Evolutionary conservation across 1,140 invertebrate species (phyloP), one percentile per base, ranked within the genome.

Genomic region (Lordiphosa stackelbergi): DNA sequence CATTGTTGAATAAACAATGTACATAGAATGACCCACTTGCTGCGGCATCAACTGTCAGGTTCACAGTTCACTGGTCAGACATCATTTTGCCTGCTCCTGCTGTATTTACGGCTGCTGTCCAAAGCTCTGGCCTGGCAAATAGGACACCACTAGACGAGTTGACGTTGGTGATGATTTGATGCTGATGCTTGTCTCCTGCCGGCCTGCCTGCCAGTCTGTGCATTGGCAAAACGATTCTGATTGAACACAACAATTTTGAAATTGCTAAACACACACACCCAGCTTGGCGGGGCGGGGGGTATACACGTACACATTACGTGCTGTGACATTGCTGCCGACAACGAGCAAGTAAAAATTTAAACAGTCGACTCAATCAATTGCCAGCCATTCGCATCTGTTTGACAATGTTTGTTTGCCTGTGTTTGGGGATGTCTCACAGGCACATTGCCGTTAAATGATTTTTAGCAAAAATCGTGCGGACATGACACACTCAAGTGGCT

Each of bases 381-480:
- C 37, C 63, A 60, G 59, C 61, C 63, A 61, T 71, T 66, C 62
- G 54, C 61, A 66, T 81, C 63, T 66, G 52, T 48, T 11, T 43
- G 5, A 36, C 8, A n/a, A 42, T 53, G 37, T 53, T 24, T 56
- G 41, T 47, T 40, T 37, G 54, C 47, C 13, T 59, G 62, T 47
- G 48, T 69, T 54, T 49, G 47, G 41, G 64, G 53, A 53, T 56
- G 53, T 79, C 70, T 79, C 48, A 42, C 61, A 79, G 16, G 34
- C 43, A 34, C 43, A 46, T 59, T 68, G 75, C 62, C 57, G 75
- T 75, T 79, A 79, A 79, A 79, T 79, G 77, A 79, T 79, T 83
- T 79, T 83, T 81, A 83, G 75, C 77, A 79, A 83, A 83, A 83
- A 77, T 83, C 77, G 69, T 77, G 78, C 65, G 72, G 72, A 83